These are phyloP conservation scores for Centruroides vittatus DNA, from an alignment of 1,140 invertebrate genomes.

Conservation along the genomic window DNA sequence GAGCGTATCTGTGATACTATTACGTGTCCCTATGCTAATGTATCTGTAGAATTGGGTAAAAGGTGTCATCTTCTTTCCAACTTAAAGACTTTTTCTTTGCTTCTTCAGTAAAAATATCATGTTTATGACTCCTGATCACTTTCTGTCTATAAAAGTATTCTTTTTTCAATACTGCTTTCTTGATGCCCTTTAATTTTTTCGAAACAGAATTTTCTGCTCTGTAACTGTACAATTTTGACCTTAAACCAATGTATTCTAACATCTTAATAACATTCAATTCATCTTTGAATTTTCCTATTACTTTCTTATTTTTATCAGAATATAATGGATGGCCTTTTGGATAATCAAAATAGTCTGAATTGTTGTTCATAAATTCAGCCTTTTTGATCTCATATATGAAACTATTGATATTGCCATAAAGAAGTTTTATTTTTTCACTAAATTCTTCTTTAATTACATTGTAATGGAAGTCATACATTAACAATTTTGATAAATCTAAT, in stretches of 20 bases:
- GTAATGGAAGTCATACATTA: slow-evolving; percentile 25
- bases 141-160: neutral
- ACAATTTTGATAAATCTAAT: slow-evolving; percentile 16
- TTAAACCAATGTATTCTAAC: slow-evolving; percentile 2
- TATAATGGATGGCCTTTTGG: neutral
- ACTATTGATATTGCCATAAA: slow-evolving; percentile 2
- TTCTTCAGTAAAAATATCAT: neutral
- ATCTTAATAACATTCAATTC: neutral
- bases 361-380: neutral
- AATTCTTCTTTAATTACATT: slow-evolving; percentile 10
- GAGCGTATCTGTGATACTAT: too few species aligned
- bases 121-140: neutral
- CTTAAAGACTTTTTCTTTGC: neutral
- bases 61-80: neutral
- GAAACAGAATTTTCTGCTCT: neutral
- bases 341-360: slow-evolving; percentile 2
- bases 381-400: slow-evolving; percentile 1
- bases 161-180: neutral
- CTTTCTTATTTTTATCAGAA: neutral
- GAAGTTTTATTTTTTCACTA: neutral
- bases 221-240: slow-evolving; percentile 1
- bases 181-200: slow-evolving; percentile 6
- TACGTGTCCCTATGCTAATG: too few species aligned
- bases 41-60: neutral
- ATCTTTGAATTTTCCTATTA: slow-evolving; percentile 7